Base-by-base conservation (phyloP, 2,113 vertebrate species). In the Burhinus bistriatus region DNA sequence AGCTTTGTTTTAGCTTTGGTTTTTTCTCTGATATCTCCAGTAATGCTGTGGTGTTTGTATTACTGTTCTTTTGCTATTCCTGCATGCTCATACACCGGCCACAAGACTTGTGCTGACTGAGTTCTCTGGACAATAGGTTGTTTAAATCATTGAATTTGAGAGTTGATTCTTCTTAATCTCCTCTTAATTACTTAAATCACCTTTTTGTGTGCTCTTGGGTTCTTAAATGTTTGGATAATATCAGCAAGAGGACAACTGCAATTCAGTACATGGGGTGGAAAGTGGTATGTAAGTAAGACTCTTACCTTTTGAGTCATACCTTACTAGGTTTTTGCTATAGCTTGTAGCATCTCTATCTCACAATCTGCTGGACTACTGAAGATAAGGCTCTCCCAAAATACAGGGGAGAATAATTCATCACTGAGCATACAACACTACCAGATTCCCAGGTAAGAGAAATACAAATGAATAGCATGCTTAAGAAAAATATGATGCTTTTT, bases 241-340 rank as follows among this genome's bases (percentile, higher is more conserved):
- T 5, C 21, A 23, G 29, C 7, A 44, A 68, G 47, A 58, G 11
- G 36, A 7, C 30, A 64, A 10, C 32, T 47, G 20, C 2, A 32
- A 10, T 32, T 79, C 11, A 38, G 22, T 9, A 30, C 0, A 0
- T 27, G 3, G 29, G 22, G 40, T n/a, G 25, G 34, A 14, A 59
- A 70, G 38, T 3, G 11, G 22, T 30, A 4, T 5, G 4, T 47
- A 42, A 71, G 22, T 16, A 59, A 15, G 15, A 16, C 38, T 71
- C 7, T 38, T 51, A 57, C 23, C 15, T 59, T 32, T 61, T 52
- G 17, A 14, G 57, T 70, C 8, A 10, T n/a, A 19, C 8, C 12
- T 25, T 78, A 18, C 4, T 34, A 45, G 12, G 34, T n/a, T 92
- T 66, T 90, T 86, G 23, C 9, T 42, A 20, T 3, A 45, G 34